These are phyloP conservation scores for Xiphorhynchus elegans DNA, from an alignment of 2,113 vertebrate species.

Conservation along the genomic window DNA sequence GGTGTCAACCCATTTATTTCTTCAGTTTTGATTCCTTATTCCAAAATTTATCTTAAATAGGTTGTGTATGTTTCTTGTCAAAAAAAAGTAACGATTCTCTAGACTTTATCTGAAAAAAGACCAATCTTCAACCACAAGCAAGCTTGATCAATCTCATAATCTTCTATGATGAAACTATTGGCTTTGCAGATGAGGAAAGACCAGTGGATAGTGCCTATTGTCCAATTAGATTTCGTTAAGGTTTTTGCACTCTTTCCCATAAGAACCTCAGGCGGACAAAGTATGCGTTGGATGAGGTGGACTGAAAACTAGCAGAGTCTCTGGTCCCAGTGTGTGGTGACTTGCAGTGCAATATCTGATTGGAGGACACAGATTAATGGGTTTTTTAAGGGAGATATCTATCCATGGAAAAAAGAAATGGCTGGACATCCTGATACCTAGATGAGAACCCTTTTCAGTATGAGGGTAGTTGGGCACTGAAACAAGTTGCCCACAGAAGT, in stretches of 20 bases:
- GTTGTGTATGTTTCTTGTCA: background rate
- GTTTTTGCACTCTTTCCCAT: background rate
- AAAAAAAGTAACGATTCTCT: background rate
- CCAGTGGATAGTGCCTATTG: background rate
- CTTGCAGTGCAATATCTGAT: background rate
- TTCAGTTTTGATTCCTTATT: background rate
- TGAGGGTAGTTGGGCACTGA: background rate
- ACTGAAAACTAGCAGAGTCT: background rate
- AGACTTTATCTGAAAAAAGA: constrained; percentile 41
- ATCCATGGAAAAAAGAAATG: background rate
- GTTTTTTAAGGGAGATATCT: background rate
- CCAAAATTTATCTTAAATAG: background rate
- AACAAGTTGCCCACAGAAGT: background rate
- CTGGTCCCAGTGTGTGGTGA: background rate
- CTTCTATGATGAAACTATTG: background rate
- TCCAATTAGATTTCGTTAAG: background rate
- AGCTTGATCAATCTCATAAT: background rate
- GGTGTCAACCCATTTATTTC: background rate
- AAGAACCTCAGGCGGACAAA: background rate
- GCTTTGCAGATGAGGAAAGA: background rate
- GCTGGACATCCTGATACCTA: background rate
- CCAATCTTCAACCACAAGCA: constrained; percentile 7
- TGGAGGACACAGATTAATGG: background rate
- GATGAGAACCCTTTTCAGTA: background rate
- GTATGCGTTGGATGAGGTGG: background rate